A percentile compares a stretch with the other conserved stretches of the same genome.
These are phyloP conservation scores for Coreius guichenoti DNA, from an alignment of 2,797 vertebrate species.

Conservation along the genomic window DNA sequence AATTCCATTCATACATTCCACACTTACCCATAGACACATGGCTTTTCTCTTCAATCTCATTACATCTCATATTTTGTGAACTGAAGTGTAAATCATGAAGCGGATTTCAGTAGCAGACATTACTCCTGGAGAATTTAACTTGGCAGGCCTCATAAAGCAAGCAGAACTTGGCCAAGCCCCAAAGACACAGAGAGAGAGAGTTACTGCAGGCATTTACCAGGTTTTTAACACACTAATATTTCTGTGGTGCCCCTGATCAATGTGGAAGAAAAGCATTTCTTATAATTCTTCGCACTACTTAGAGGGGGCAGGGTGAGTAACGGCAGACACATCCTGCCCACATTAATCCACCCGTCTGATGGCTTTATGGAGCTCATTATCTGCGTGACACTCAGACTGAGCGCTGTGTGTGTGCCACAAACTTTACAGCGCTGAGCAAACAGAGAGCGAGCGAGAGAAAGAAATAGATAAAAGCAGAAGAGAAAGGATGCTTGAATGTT, in stretches of 20 bases:
- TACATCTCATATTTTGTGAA: constrained; percentile 4
- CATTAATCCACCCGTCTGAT: constrained; percentile 96
- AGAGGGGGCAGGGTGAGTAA: constrained; percentile 94
- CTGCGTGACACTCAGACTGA: constrained; percentile 93
- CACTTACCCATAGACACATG: not conserved
- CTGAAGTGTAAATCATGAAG: not conserved
- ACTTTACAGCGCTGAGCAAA: constrained; percentile 83
- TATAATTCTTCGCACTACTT: constrained; percentile 98
- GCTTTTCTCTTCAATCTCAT: constrained; percentile 1
- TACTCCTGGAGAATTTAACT: constrained; percentile 63
- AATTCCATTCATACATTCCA: not conserved
- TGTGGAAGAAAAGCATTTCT: constrained; percentile 96
- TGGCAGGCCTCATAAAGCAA: constrained; percentile 63
- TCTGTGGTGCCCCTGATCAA: constrained; percentile 92
- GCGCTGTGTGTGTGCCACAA: constrained; percentile 81
- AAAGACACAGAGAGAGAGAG: constrained; percentile 60
- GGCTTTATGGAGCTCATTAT: constrained; percentile 99
- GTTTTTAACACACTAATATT: constrained; percentile 91
- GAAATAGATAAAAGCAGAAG: not conserved
- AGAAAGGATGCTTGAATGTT: not conserved
- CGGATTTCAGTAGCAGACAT: constrained; percentile 38
- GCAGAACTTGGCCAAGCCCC: constrained; percentile 66
- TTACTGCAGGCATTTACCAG: constrained; percentile 84
- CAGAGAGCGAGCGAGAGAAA: constrained; percentile 42
- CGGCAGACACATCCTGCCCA: constrained; percentile 89